phyloP scores from a whole-genome alignment of 2,113 vertebrate species.

The Microtus oregoni region DNA sequence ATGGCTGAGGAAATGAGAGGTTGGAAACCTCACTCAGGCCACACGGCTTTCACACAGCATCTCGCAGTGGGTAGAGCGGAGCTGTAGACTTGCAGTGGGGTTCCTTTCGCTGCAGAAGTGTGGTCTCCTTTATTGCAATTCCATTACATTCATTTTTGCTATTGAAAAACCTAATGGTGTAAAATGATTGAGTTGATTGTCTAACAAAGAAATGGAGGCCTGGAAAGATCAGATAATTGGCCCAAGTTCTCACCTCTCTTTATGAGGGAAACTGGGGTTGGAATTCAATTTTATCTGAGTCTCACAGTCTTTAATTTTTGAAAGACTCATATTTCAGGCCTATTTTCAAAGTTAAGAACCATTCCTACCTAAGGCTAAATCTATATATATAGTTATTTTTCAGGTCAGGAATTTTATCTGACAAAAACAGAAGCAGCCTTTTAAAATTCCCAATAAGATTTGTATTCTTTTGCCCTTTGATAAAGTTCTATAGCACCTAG shows the following conservation, averaged over 20 bases:
- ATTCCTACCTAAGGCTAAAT: constrained; percentile 36
- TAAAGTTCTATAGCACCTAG: not conserved
- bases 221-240: constrained; percentile 40
- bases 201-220: not conserved
- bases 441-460: constrained; percentile 16
- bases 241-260: constrained; percentile 15
- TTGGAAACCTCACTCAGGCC: not conserved
- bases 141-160: constrained; percentile 1
- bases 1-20: not conserved
- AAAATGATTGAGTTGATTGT: constrained; percentile 41
- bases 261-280: constrained; percentile 36
- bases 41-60: not conserved
- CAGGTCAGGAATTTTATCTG: constrained; percentile 43
- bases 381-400: constrained; percentile 55
- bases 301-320: constrained; percentile 62
- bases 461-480: constrained; percentile 48
- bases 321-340: constrained; percentile 50
- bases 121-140: not conserved
- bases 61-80: not conserved
- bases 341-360: constrained; percentile 23
- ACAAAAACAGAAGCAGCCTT: constrained; percentile 55
- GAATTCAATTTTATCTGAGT: constrained; percentile 57
- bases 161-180: not conserved
- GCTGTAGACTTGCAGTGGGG: not conserved
- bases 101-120: not conserved